phyloP scores from a whole-genome alignment of 2,113 vertebrate species.

The Trichechus manatus region DNA sequence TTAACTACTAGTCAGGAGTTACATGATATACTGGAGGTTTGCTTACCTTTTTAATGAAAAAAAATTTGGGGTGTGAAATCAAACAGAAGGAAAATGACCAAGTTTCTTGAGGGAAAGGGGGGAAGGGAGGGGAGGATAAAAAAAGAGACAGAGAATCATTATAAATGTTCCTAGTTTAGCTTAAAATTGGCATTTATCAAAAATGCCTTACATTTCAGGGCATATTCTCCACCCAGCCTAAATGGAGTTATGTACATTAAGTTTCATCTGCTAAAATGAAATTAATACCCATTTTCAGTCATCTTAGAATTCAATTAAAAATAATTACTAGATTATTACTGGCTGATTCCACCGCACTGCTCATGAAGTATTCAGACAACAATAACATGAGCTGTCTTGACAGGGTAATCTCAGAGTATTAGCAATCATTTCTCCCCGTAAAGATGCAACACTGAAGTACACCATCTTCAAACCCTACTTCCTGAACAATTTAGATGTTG shows the following conservation, averaged over 20 bases:
- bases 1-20: neutral
- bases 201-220: neutral
- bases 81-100: slow-evolving; percentile 12
- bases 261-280: slow-evolving; percentile 57
- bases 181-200: slow-evolving; percentile 53
- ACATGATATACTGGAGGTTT: neutral
- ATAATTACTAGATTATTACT: slow-evolving; percentile 69
- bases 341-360: slow-evolving; percentile 59
- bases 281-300: slow-evolving; percentile 62
- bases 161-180: slow-evolving; percentile 13
- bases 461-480: neutral
- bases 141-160: neutral
- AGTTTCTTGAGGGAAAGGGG: neutral
- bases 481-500: neutral
- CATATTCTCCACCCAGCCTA: slow-evolving; percentile 14
- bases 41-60: neutral
- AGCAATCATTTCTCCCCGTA: neutral
- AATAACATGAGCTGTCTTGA: neutral
- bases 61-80: neutral
- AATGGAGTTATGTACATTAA: slow-evolving; percentile 29
- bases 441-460: neutral
- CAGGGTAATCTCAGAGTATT: neutral
- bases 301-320: slow-evolving; percentile 71
- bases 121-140: too few relatives aligned
- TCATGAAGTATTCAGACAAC: slow-evolving; percentile 45